Conservation (phyloP, 2,797 vertebrate genomes). For the Sebastes trivittatus region DNA sequence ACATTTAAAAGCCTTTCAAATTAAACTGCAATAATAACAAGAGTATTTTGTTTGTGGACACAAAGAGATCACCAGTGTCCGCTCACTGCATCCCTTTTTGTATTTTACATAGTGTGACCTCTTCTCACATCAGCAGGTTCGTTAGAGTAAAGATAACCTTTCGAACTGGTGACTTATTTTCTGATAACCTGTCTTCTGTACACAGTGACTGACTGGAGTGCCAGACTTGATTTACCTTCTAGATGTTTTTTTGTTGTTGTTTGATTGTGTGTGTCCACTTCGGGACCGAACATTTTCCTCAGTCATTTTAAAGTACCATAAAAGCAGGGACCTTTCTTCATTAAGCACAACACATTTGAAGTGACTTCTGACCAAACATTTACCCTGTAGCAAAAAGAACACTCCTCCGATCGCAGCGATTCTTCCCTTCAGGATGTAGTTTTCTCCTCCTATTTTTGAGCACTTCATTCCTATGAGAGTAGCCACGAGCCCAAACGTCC, state of each 20-base stretch:
- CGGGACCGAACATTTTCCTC: background rate
- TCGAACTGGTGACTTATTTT: constrained; percentile 33
- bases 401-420: constrained; percentile 83
- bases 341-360: background rate
- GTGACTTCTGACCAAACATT: constrained; percentile 7
- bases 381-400: constrained; percentile 87
- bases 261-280: background rate
- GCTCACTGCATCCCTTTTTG: background rate
- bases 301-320: background rate
- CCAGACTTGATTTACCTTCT: constrained; percentile 1
- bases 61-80: too few species aligned
- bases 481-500: constrained; percentile 80
- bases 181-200: constrained; percentile 51
- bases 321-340: background rate
- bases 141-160: constrained; percentile 31
- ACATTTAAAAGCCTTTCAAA: background rate
- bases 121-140: background rate
- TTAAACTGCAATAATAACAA: background rate
- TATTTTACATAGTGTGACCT: background rate
- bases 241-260: background rate
- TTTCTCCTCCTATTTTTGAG: constrained; percentile 84
- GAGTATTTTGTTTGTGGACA: background rate
- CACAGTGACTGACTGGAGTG: constrained; percentile 31
- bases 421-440: constrained; percentile 82
- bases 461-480: constrained; percentile 87